Evolutionary conservation across 35 echinoderm and acorn worm species (phyloP), one percentile per base, ranked within the genome.

Genomic region (Strongylocentrotus purpuratus): DNA sequence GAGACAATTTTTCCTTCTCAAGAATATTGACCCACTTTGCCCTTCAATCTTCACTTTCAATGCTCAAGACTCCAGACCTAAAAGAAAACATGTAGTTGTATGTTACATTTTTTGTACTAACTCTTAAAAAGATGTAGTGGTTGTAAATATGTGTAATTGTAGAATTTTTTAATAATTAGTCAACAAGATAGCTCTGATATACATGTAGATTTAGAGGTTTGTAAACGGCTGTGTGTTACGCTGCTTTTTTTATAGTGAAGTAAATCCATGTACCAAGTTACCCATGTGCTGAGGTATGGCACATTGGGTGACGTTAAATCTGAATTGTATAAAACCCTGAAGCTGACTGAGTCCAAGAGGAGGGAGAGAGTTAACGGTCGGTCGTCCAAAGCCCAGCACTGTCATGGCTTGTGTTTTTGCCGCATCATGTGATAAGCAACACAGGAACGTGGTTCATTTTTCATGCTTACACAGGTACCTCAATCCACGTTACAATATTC

Each of bases 201-300:
- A 31, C 33, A 13, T 33, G 33, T 46, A 33, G 25, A 45, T 25
- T 12, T 33, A 33, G 17, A 33, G 32, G 32, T 89, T 18, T 89
- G 85, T 31, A 45, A 41, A 33, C 20, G 87, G 20, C 33, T 45
- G 87, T 31, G 20, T 45, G 31, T 33, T 33, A 35, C 7, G 25
- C 33, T 89, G 9, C 18, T 89, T 45, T 31, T n/a, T 89, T 33
- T 45, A 15, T 20, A 89, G 9, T 45, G 45, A 89, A 89, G 33
- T 45, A 45, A 89, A 45, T 46, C 32, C 14, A 45, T 89, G 20
- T 89, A 45, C 87, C 9, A 89, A 46, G 33, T 89, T 89, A 89
- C 87, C 87, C 87, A 45, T 45, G 87, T 89, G 87, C 87, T 89
- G 87, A 89, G 87, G 87, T 89, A 89, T 89, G 87, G 87, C 87